Evolutionary conservation across 2,797 vertebrate species (phyloP).

Genomic region (Danio choprae): DNA sequence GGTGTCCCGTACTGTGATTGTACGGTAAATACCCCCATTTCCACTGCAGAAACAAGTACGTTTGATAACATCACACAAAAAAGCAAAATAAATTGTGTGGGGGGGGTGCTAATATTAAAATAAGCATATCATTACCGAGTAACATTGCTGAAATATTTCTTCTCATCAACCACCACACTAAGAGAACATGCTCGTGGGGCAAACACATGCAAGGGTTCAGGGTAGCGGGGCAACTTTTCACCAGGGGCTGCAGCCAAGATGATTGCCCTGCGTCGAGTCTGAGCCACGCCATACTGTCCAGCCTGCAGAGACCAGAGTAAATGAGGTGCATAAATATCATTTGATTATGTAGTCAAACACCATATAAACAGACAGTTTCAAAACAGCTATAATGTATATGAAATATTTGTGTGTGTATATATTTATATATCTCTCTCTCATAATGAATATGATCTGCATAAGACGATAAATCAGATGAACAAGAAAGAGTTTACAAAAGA

Average conservation of each 20-base stretch:
- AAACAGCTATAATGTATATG: too few relatives aligned
- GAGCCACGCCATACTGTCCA: slow-evolving; percentile 94
- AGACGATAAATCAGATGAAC: too few relatives aligned
- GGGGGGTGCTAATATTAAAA: fast-evolving
- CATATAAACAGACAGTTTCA: too few relatives aligned
- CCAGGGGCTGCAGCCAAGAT: slow-evolving; percentile 93
- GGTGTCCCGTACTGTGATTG: slow-evolving; percentile 94
- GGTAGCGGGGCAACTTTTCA: slow-evolving; percentile 91
- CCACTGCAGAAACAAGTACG: slow-evolving; percentile 73
- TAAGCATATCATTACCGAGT: slow-evolving; percentile 81
- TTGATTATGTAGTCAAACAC: too few relatives aligned
- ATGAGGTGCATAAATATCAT: too few relatives aligned
- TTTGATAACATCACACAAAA: neutral
- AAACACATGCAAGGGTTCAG: slow-evolving; percentile 93
- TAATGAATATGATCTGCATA: too few relatives aligned
- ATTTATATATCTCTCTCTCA: too few relatives aligned
- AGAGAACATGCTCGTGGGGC: slow-evolving; percentile 93
- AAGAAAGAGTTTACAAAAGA: too few relatives aligned
- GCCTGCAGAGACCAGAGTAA: slow-evolving; percentile 75
- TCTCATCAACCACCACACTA: slow-evolving; percentile 93
- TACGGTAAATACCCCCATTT: slow-evolving; percentile 91
- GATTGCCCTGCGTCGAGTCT: slow-evolving; percentile 93
- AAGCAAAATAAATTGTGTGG: neutral
- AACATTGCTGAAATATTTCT: slow-evolving; percentile 92
- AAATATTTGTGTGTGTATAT: too few relatives aligned